phyloP scores from a whole-genome alignment of 2,888 invertebrate genomes.

The Shargacucullia verbasci region DNA sequence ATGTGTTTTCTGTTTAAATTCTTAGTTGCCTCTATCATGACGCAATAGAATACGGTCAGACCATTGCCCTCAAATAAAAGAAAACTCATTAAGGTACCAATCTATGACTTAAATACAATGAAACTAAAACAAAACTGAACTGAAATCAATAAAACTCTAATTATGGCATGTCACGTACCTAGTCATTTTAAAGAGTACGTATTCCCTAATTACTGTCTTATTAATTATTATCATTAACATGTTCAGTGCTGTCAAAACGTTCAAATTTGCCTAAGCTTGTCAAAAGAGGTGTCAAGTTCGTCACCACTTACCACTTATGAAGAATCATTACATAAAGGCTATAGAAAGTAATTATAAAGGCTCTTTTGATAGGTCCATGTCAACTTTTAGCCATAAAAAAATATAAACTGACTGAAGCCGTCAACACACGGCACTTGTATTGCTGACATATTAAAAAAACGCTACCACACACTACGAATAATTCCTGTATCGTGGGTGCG shows the following conservation, averaged over 20 bases:
- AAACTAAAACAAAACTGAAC: conserved; percentile 11
- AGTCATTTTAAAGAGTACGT: conserved; percentile 15
- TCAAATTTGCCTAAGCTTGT: conserved; percentile 21
- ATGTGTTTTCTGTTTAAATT: too few species aligned
- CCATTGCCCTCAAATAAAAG: too few species aligned
- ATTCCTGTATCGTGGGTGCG: too few species aligned
- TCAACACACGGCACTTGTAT: neutral
- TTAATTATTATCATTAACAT: conserved; percentile 27
- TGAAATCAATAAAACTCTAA: conserved; percentile 21
- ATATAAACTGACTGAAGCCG: neutral
- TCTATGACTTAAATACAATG: neutral
- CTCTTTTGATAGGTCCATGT: neutral
- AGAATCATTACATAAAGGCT: conserved; percentile 7
- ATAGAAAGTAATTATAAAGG: conserved; percentile 6
- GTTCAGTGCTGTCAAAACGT: conserved; percentile 10
- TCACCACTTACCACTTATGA: neutral
- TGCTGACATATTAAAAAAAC: too few species aligned
- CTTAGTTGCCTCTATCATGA: too few species aligned
- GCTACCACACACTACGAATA: too few species aligned
- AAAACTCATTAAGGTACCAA: too few species aligned
- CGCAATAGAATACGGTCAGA: too few species aligned
- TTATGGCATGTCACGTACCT: conserved; percentile 5
- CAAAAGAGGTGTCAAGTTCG: conserved; percentile 18
- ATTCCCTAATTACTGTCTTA: conserved; percentile 25
- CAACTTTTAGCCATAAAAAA: too few species aligned